Conservation (phyloP, 2,888 invertebrate species). For the Eristalis arbustorum region DNA sequence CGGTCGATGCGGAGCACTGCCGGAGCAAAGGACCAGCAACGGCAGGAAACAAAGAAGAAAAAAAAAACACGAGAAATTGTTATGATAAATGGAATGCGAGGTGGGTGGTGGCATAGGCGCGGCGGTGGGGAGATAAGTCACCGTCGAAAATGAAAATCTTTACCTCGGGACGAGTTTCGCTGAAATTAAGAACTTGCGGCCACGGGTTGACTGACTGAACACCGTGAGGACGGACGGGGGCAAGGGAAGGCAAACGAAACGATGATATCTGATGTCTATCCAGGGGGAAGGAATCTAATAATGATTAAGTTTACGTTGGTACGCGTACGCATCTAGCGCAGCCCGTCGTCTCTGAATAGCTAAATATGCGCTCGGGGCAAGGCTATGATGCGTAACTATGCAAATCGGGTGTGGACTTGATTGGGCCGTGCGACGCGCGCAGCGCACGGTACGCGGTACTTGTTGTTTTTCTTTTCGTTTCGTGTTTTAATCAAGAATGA, state of each 20-base stretch:
- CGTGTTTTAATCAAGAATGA: conserved; percentile 52
- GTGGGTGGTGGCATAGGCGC: background rate
- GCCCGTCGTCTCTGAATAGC: background rate
- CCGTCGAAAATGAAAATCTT: conserved; percentile 5
- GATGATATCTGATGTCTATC: conserved; percentile 46
- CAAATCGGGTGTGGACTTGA: conserved; percentile 55
- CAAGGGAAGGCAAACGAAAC: no score
- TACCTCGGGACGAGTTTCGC: conserved; percentile 14
- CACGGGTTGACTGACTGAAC: background rate
- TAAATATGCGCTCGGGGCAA: conserved; percentile 46
- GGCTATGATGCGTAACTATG: conserved; percentile 57
- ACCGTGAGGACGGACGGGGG: background rate
- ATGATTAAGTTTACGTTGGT: conserved; percentile 57
- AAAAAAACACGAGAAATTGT: no score
- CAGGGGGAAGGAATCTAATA: conserved; percentile 59
- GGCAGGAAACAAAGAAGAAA: background rate
- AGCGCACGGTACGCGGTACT: background rate
- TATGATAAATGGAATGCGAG: background rate
- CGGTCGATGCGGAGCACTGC: background rate
- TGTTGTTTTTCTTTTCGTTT: background rate
- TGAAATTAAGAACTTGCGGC: conserved; percentile 53
- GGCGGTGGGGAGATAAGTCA: background rate
- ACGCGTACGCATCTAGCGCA: background rate
- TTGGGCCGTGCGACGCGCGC: conserved; percentile 13
- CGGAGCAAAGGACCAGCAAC: background rate